Base-by-base conservation (phyloP, 2,888 invertebrate genomes). In the Tholera decimalis region DNA sequence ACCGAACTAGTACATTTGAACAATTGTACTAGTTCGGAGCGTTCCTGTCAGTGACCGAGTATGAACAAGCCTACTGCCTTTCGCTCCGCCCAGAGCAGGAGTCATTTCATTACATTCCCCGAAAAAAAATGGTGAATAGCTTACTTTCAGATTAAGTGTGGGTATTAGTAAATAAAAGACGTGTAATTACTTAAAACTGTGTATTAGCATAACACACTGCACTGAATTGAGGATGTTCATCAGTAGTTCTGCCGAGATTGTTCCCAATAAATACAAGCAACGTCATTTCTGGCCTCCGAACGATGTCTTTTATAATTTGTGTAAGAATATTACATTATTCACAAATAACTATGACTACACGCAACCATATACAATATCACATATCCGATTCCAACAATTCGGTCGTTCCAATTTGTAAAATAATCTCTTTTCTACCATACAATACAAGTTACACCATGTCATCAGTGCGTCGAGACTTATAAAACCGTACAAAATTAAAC, bases 121-220 rank as follows among this genome's bases (percentile, higher is more conserved):
- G n/a, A n/a, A n/a, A n/a, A n/a, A n/a, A n/a, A n/a, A n/a, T n/a
- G n/a, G n/a, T n/a, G n/a, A n/a, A n/a, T n/a, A n/a, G n/a, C n/a
- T n/a, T n/a, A n/a, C n/a, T n/a, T n/a, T n/a, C n/a, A n/a, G n/a
- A n/a, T n/a, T n/a, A n/a, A n/a, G n/a, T n/a, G n/a, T 11, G n/a
- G 18, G 5, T 26, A 26, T 5, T 8, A 24, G n/a, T 0, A 80
- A 81, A 78, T 75, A 61, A 81, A 71, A 82, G 50, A 50, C 44
- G 7, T 46, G 20, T 41, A 15, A 53, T 64, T 76, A 68, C 65
- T 76, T 66, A 65, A 82, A 80, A 76, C 51, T 57, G 70, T 81
- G 67, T 81, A 81, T 80, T 81, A 73, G 73, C 62, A 77, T 57
- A 83, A 81, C 80, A 80, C 77, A 81, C 80, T 79, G 78, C 81